phyloP scores from a whole-genome alignment of 2,888 invertebrate species.

The Reticulitermes lucifugus region DNA sequence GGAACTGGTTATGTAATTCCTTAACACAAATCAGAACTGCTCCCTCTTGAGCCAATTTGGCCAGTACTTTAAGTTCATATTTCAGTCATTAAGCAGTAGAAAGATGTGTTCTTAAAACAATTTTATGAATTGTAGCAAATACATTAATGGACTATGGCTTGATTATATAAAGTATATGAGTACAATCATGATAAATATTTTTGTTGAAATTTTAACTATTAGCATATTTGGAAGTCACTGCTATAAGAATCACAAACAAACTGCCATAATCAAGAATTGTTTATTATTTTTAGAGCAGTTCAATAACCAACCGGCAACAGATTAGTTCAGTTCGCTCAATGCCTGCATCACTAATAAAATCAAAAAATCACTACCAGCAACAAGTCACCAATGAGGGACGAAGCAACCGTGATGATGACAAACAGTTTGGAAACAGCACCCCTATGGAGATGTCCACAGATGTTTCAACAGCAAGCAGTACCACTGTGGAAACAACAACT shows the following conservation, averaged over 20 bases:
- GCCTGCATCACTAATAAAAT: constrained; percentile 23
- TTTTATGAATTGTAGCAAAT: no score
- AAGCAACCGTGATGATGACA: constrained; percentile 54
- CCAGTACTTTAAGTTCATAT: no score
- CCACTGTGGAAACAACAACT: constrained; percentile 48
- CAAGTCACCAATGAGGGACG: constrained; percentile 54
- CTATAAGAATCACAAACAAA: background rate
- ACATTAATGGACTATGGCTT: no score
- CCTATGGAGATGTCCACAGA: constrained; percentile 14
- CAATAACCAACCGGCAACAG: constrained; percentile 13
- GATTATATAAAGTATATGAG: no score
- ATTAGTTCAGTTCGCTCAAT: constrained; percentile 41
- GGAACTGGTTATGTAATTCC: no score
- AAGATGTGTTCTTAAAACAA: no score
- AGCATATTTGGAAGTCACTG: no score
- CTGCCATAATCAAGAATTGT: background rate
- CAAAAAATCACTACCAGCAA: constrained; percentile 25
- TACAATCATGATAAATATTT: no score
- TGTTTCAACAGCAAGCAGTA: constrained; percentile 51
- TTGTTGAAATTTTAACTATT: no score
- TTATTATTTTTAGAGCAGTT: constrained; percentile 34
- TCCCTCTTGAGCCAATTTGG: no score
- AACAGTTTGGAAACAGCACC: constrained; percentile 17
- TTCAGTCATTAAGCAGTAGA: no score
- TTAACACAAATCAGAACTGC: no score